Percentiles rank a stretch among this genome's conserved stretches.
phyloP scores from a whole-genome alignment of 2,113 vertebrate genomes.

The Illadopsis cleaveri region DNA sequence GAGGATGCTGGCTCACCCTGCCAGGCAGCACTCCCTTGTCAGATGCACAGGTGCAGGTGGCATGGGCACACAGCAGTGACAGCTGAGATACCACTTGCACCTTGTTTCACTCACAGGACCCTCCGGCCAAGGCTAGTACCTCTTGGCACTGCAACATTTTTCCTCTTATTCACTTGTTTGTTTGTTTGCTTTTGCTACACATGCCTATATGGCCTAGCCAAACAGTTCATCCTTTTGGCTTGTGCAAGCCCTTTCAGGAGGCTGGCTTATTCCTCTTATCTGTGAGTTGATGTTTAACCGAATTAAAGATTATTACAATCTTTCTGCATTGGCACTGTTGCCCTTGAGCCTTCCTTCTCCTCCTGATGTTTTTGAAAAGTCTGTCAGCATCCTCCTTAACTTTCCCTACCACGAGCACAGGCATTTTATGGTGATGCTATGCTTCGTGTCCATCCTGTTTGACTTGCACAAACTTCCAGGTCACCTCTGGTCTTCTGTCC shows the following conservation, averaged over 20 bases:
- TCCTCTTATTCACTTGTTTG: not conserved
- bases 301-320: not conserved
- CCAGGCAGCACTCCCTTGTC: not conserved
- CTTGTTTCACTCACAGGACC: not conserved
- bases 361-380: not conserved
- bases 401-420: not conserved
- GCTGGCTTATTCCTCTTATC: not conserved
- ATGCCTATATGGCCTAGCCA: not conserved
- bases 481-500: not conserved
- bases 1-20: not conserved
- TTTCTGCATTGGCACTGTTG: not conserved
- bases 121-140: fast-evolving
- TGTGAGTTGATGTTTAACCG: not conserved
- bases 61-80: not conserved
- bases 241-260: not conserved
- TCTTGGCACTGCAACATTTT: not conserved
- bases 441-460: fast-evolving
- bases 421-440: not conserved
- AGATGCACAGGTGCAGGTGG: not conserved
- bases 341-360: not conserved
- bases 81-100: not conserved
- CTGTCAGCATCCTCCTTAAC: not conserved
- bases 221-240: not conserved
- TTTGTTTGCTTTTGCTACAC: not conserved
- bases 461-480: not conserved